A percentile compares a stretch with the other conserved stretches of the same genome.
Conservation (phyloP, 30 jellyfish, hydroid and myxozoan genomes). For the Aurelia sp. region DNA sequence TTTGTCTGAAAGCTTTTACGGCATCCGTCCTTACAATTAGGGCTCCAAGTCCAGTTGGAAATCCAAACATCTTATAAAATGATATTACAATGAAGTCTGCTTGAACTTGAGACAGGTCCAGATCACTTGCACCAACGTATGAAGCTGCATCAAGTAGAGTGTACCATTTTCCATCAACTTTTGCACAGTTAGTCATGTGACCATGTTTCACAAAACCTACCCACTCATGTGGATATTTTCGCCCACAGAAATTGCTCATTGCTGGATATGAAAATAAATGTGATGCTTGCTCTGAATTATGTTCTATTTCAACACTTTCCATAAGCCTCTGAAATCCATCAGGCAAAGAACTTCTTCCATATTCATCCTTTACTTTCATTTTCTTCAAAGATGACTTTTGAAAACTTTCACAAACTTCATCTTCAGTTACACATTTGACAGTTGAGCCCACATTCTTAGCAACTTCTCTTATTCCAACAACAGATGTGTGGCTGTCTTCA, state of each 20-base stretch:
- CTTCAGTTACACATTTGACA: conserved; percentile 32
- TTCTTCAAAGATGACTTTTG: too few species aligned
- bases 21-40: conserved; percentile 42
- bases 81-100: conserved; percentile 60
- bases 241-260: conserved; percentile 73
- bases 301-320: background rate
- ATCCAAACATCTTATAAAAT: conserved; percentile 67
- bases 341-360: background rate
- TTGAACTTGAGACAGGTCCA: conserved; percentile 16
- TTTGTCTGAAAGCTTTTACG: background rate
- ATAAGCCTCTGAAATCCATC: background rate
- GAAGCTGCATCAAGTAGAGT: conserved; percentile 69
- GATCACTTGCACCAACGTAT: conserved; percentile 38
- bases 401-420: background rate
- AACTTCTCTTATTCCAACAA: conserved; percentile 66
- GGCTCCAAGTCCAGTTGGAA: conserved; percentile 79
- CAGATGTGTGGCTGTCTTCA: conserved; percentile 73
- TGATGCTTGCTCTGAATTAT: background rate
- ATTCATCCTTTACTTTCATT: too few species aligned
- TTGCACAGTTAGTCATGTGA: background rate
- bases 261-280: conserved; percentile 62
- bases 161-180: conserved; percentile 14
- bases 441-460: conserved; percentile 28
- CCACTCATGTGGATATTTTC: conserved; percentile 60
- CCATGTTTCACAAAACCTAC: conserved; percentile 17